phyloP scores from a whole-genome alignment of 2,797 vertebrate genomes.

The Coreius guichenoti region DNA sequence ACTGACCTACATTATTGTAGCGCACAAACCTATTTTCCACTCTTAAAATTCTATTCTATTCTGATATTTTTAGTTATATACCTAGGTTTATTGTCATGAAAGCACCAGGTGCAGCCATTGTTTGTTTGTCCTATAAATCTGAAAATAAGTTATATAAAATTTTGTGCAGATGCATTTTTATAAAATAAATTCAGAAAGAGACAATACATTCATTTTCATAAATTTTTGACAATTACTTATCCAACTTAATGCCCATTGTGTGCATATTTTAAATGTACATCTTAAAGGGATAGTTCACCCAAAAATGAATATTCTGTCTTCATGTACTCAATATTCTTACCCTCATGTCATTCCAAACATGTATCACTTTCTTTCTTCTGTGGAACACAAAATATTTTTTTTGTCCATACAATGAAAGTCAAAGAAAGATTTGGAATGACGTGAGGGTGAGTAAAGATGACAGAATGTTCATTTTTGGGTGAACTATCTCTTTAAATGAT shows the following conservation, averaged over 20 bases:
- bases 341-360: no score
- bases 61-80: slow-evolving; percentile 29
- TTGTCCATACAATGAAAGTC: no score
- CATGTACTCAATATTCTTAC: no score
- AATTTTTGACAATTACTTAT: neutral
- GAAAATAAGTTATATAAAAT: slow-evolving; percentile 15
- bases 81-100: slow-evolving; percentile 8
- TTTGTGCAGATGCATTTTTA: neutral
- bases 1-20: slow-evolving; percentile 58
- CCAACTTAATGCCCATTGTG: neutral
- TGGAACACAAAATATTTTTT: no score
- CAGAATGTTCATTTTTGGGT: neutral
- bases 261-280: neutral
- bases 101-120: neutral
- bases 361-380: no score
- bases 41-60: slow-evolving; percentile 35
- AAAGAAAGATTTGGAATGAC: neutral
- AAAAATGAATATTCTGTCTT: no score
- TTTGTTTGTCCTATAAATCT: slow-evolving; percentile 51
- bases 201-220: neutral
- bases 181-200: neutral
- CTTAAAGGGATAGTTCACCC: neutral
- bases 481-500: neutral
- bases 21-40: slow-evolving; percentile 51
- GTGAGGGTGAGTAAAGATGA: neutral